Evolutionary conservation across 1,140 invertebrate genomes (phyloP).

Genomic region (Meloidogyne chitwoodi): DNA sequence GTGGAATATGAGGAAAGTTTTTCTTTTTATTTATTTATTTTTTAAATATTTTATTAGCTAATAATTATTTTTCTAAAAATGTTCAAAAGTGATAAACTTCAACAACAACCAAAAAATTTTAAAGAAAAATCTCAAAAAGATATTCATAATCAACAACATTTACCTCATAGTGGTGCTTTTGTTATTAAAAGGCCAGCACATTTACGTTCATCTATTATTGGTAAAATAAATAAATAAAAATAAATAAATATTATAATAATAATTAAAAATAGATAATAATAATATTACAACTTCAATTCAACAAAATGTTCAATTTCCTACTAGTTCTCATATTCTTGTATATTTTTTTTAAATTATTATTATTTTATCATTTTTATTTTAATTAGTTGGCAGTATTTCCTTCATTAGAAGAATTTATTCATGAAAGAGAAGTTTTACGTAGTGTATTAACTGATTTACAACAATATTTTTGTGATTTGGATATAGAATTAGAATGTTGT

Average conservation of each 20-base stretch:
- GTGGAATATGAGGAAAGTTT: no score
- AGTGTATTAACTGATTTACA: constrained; percentile 38
- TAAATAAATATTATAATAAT: not conserved
- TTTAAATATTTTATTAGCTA: no score
- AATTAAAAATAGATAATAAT: not conserved
- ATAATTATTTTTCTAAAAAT: no score
- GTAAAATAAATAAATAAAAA: not conserved
- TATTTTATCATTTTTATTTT: not conserved
- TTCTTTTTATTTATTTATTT: no score
- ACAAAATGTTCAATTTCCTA: not conserved
- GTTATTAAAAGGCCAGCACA: constrained; percentile 1
- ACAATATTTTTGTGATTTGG: constrained; percentile 43
- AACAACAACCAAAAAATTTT: not conserved
- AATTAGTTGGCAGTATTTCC: constrained; percentile 18
- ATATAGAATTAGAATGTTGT: constrained; percentile 44
- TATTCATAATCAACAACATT: not conserved
- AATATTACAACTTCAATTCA: not conserved
- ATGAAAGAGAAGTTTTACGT: constrained; percentile 40
- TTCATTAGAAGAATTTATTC: constrained; percentile 38
- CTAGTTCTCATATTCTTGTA: not conserved
- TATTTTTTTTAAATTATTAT: not conserved
- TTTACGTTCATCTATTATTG: not conserved
- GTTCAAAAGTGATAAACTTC: constrained; percentile 18
- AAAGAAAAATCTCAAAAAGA: constrained; percentile 5
- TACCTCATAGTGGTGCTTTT: not conserved